Percentiles rank a stretch among this genome's conserved stretches.
Conservation (phyloP, 2,113 vertebrate species). For the Raphicerus campestris region DNA sequence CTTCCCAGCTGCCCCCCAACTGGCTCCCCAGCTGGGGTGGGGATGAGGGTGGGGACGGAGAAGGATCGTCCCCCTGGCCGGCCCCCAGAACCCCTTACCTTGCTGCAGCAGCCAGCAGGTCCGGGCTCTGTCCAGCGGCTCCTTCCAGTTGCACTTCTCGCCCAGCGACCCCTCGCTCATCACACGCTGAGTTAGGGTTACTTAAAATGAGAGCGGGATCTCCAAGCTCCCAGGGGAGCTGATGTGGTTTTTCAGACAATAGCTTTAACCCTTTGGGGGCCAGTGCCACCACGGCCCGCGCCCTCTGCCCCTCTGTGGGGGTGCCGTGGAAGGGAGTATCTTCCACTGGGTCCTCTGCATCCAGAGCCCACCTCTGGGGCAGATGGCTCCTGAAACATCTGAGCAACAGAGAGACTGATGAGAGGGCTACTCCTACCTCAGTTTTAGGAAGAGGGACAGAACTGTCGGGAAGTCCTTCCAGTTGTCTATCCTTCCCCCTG, state of each 20-base stretch:
- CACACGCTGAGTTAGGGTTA: conserved; percentile 69
- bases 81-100: conserved; percentile 47
- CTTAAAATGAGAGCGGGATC: conserved; percentile 77
- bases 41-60: neutral
- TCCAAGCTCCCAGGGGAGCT: conserved; percentile 68
- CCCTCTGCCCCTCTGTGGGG: neutral
- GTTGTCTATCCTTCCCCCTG: neutral
- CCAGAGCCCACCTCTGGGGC: neutral
- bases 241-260: conserved; percentile 68
- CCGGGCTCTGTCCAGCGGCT: neutral
- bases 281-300: neutral
- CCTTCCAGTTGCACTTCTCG: neutral
- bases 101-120: neutral
- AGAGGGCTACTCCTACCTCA: neutral
- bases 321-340: neutral
- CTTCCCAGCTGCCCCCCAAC: neutral
- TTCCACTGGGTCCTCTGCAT: neutral
- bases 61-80: neutral
- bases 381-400: neutral
- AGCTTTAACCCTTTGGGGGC: conserved; percentile 72
- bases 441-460: neutral
- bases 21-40: neutral
- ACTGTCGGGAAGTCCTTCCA: neutral
- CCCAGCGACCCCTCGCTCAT: conserved; percentile 43
- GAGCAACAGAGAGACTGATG: neutral